These are phyloP conservation scores for Stenoptilia bipunctidactyla DNA, from an alignment of 2,888 invertebrate genomes.

Conservation along the genomic window DNA sequence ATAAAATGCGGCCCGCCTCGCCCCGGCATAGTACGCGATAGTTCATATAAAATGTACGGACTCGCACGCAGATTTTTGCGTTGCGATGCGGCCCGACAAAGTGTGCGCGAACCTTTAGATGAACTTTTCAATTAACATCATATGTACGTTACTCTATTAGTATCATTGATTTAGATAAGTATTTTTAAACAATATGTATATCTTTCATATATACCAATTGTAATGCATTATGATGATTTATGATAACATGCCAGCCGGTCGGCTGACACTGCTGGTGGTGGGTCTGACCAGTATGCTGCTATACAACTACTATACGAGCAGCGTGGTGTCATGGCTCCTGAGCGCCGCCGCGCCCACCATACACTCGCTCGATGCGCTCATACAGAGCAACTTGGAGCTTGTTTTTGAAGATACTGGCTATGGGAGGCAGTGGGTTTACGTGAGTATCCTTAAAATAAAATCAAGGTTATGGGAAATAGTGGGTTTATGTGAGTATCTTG, in stretches of 20 bases:
- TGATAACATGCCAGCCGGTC: conserved; percentile 32
- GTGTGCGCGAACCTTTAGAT: too few species aligned
- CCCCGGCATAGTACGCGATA: too few species aligned
- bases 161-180: too few species aligned
- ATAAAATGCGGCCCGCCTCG: too few species aligned
- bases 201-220: too few species aligned
- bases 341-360: conserved; percentile 58
- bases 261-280: conserved; percentile 36
- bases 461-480: conserved; percentile 58
- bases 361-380: conserved; percentile 53
- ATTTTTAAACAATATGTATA: too few species aligned
- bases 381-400: conserved; percentile 57
- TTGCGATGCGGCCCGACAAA: too few species aligned
- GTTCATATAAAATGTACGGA: too few species aligned
- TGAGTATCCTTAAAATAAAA: conserved; percentile 13
- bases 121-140: too few species aligned
- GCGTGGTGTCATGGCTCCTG: conserved; percentile 71
- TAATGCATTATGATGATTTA: conserved; percentile 4
- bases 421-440: conserved; percentile 53
- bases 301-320: conserved; percentile 73
- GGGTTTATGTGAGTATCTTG: conserved; percentile 37
- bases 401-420: conserved; percentile 66
- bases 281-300: conserved; percentile 57
- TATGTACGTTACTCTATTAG: too few species aligned
- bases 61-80: too few species aligned